Evolutionary conservation across 2,797 vertebrate genomes (phyloP), one percentile per base, ranked within the genome.

Genomic region (Gadopsis marmoratus): DNA sequence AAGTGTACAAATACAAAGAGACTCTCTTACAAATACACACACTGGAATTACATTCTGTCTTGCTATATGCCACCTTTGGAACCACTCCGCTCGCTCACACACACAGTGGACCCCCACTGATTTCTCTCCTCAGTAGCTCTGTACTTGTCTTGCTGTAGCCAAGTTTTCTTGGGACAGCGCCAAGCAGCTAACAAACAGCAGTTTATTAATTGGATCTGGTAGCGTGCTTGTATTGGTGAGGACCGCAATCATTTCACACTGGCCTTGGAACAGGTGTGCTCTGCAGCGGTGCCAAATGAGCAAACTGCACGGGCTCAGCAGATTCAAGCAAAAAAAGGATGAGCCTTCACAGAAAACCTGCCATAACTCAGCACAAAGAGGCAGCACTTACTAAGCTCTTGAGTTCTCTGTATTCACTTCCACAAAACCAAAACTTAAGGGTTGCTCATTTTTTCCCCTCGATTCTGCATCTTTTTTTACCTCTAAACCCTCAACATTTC

Each of bases 141-240:
- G 58, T 79, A 75, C 71, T 78, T 73, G 53, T 83, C 76, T 64
- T 29, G 17, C 78, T 48, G n/a, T 21, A 26, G 84, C 82, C 79
- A 83, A 73, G 75, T 76, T 77, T 81, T 70, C 58, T 54, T 90
- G 79, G 85, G 67, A 61, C n/a, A 14, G 11, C 0, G 86, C 87
- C 91, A 84, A 83, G 79, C 31, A 6, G 56, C 80, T 84, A 67
- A 75, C 82, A 87, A 89, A 92, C 88, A 87, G 76, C 78, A 85
- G 77, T 88, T 89, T 92, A 89, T 91, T 91, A 89, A 93, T 89
- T 89, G 84, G 73, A 79, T 89, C 65, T 74, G 83, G 88, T 88
- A 54, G 85, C 45, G 23, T 86, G 86, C 93, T 93, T 90, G 82
- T 83, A 81, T 78, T 82, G 73, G 82, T 82, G 78, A 74, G 56